A percentile compares a stretch with the other conserved stretches of the same genome.
These are phyloP conservation scores for Lacanobia wlatinum DNA, from an alignment of 2,888 invertebrate genomes.

Conservation along the genomic window DNA sequence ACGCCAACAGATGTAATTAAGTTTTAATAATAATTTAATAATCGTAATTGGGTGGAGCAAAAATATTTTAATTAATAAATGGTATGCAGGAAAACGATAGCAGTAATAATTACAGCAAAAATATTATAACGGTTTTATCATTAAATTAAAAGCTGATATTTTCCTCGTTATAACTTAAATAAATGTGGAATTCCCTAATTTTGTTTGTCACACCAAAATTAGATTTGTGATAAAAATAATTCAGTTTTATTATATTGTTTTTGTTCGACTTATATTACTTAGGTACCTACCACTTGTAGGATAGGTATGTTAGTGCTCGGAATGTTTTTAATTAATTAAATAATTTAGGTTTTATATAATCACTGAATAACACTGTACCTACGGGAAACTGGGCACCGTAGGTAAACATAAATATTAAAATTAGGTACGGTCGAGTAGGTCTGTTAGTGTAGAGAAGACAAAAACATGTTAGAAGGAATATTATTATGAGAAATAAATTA, in stretches of 20 bases:
- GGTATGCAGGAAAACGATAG: conserved; percentile 68
- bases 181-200: conserved; percentile 64
- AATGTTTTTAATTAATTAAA: neutral
- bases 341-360: conserved; percentile 1
- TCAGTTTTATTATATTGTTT: neutral
- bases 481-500: neutral
- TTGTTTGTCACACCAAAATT: conserved; percentile 57
- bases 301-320: too few relatives aligned
- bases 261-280: neutral
- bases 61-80: conserved; percentile 57
- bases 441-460: too few relatives aligned
- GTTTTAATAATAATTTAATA: conserved; percentile 54
- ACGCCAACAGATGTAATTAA: conserved; percentile 51
- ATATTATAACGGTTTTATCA: conserved; percentile 63
- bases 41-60: conserved; percentile 52
- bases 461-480: neutral
- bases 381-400: conserved; percentile 6
- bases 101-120: conserved; percentile 62
- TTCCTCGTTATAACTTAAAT: conserved; percentile 62
- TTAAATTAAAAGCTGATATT: conserved; percentile 62
- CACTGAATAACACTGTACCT: neutral
- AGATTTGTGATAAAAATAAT: conserved; percentile 12
- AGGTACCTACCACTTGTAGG: neutral
- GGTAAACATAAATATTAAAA: neutral
- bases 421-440: too few relatives aligned